Evolutionary conservation across 1,140 invertebrate species (phyloP), one percentile per base, ranked within the genome.

Genomic region (Theocolax elegans): DNA sequence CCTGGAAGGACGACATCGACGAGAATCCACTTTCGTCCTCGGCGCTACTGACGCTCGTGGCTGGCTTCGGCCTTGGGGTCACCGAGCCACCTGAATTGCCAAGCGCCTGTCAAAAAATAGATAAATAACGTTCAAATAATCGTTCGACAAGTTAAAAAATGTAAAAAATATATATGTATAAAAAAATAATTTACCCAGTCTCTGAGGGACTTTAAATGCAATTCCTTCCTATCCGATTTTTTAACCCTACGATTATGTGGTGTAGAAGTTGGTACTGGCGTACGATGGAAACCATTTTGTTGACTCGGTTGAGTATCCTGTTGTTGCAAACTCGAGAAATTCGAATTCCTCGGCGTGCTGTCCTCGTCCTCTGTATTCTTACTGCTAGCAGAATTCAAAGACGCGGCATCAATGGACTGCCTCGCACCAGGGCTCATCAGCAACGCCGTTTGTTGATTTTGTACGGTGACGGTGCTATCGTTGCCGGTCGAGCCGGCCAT

Each of bases 11-110:
- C 79, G 90, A 93, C 85, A 94, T 91, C 2, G 92, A 93, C 13
- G 92, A 93, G 79, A 94, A 94, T 13, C 93, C 93, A 76, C 92
- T 93, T 77, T 94, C 92, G 72, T 93, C 92, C 77, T 94, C 92
- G 42, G 82, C 87, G 67, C 87, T 89, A 76, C 87, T 87, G 15
- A 70, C 67, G 40, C 67, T 70, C 58, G 67, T 54, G 35, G 62
- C 27, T 17, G 60, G 63, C 66, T 58, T 72, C 35, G 65, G 65
- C 42, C 67, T 51, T 1, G 59, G 48, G n/a, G 56, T 64, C 12
- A 67, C 56, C 38, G 44, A 40, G 29, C 51, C 25, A 31, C 27
- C 27, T 8, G 64, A 54, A 25, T 51, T 60, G 1, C 64, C 53
- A 1, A 67, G 58, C 3, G 67, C 67, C 67, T 69, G 49, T 60